Conservation (phyloP, 2,113 vertebrate species). For the Pantherophis guttatus region DNA sequence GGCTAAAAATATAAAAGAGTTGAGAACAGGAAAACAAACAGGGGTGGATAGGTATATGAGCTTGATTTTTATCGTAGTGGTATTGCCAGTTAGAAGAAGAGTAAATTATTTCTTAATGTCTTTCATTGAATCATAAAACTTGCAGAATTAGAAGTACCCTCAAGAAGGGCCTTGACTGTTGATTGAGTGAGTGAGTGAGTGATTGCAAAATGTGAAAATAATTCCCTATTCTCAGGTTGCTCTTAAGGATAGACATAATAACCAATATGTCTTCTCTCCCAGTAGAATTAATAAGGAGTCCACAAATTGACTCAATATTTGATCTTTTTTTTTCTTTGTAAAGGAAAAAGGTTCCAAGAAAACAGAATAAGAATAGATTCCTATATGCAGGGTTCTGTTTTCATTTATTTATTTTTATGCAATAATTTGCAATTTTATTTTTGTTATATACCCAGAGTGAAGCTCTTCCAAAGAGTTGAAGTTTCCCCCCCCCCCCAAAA, state of each 20-base stretch:
- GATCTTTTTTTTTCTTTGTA: background rate
- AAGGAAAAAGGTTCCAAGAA: background rate
- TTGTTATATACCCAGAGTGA: background rate
- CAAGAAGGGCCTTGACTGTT: background rate
- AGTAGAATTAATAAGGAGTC: background rate
- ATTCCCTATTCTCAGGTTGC: background rate
- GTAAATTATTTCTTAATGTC: slow-evolving; percentile 1
- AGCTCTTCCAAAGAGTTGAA: background rate
- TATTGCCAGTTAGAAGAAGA: background rate
- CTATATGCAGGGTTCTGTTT: background rate
- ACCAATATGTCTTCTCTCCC: background rate
- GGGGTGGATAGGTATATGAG: slow-evolving; percentile 18
- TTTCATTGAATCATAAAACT: background rate
- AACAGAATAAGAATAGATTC: background rate
- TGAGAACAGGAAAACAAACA: slow-evolving; percentile 21
- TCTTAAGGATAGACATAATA: background rate
- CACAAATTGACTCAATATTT: background rate
- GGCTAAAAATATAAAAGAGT: slow-evolving; percentile 62
- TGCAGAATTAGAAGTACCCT: background rate
- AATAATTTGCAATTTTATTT: background rate
- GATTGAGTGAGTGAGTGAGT: background rate
- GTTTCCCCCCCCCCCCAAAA: no score
- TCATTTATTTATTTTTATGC: background rate
- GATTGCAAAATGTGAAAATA: background rate
- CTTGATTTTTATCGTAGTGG: background rate